phyloP scores from a whole-genome alignment of 1,140 invertebrate genomes.

The Heterodera schachtii region DNA sequence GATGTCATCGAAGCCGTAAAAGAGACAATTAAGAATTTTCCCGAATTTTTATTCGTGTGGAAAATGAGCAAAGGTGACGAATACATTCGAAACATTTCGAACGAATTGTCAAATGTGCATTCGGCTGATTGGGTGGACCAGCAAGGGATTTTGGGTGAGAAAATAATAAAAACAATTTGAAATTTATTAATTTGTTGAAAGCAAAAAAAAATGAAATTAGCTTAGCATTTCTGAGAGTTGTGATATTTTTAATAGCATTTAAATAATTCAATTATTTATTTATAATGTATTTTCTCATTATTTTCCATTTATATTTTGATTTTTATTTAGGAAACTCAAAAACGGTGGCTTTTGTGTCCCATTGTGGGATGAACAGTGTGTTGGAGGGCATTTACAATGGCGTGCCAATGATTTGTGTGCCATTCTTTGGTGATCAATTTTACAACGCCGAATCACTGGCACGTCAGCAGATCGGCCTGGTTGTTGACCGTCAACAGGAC shows the following conservation, averaged over 20 bases:
- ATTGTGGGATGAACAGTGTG: constrained; percentile 79
- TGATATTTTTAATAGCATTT: too few relatives aligned
- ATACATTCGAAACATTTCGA: not conserved
- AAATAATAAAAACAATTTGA: too few relatives aligned
- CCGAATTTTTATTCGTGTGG: constrained; percentile 43
- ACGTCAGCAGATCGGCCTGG: constrained; percentile 22
- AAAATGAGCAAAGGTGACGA: constrained; percentile 25
- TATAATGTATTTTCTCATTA: too few relatives aligned
- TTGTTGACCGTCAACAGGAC: not conserved
- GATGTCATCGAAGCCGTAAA: constrained; percentile 20
- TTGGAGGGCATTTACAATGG: constrained; percentile 81
- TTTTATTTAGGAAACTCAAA: constrained; percentile 28
- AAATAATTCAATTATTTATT: too few relatives aligned
- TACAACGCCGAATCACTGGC: constrained; percentile 31
- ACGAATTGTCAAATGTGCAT: constrained; percentile 15
- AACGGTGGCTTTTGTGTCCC: constrained; percentile 29
- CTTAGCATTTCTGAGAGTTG: too few relatives aligned
- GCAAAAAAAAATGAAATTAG: too few relatives aligned
- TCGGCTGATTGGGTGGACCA: constrained; percentile 27
- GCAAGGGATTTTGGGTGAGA: constrained; percentile 1
- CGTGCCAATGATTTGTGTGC: constrained; percentile 78
- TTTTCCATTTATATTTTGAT: too few relatives aligned
- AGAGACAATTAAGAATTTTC: constrained; percentile 37
- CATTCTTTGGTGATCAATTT: constrained; percentile 48
- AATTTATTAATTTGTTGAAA: too few relatives aligned